Evolutionary conservation across 2,797 vertebrate genomes (phyloP), one percentile per base, ranked within the genome.

Genomic region (Antrozous pallidus): DNA sequence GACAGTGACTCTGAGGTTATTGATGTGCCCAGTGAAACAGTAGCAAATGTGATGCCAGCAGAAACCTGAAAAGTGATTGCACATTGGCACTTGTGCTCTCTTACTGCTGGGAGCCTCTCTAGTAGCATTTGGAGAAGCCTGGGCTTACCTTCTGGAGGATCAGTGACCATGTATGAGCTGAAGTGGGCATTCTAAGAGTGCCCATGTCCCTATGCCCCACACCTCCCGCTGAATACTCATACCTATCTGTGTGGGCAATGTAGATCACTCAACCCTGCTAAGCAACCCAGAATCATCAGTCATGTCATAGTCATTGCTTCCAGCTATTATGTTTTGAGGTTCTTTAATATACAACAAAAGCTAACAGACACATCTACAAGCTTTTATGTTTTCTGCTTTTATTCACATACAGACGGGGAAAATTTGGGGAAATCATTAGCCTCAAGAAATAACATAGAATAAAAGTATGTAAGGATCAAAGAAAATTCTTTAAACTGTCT

Each of bases 131-230:
- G 17, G 10, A 12, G 13, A 56, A 22, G 3, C 28, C 26, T 31
- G 8, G 2, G 12, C 3, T 85, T 5, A 24, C 13, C 16, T 56
- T 20, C 2, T 22, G 51, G 38, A 58, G 13, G 16, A 67, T 18
- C 47, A 51, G 58, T 82, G 11, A 17, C 18, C 26, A 31, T 17
- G 11, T 7, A 12, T 5, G 2, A 9, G 16, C 38, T 78, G 1
- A 7, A 38, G 58, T 28, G 38, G 28, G 12, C 36, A 33, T 54
- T 67, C 3, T 36, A 42, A 22, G 17, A 2, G 31, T 69, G 16
- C 13, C 6, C 42, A 4, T 4, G 1, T 51, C n/a, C 3, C 16
- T 26, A 16, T 20, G 65, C 7, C 31, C 2, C 9, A 24, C 3
- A 67, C 20, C 14, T 40, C 2, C 5, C n/a, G 0, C 33, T 28